phyloP scores from a whole-genome alignment of 2,888 invertebrate genomes.

The Malachius bipustulatus region DNA sequence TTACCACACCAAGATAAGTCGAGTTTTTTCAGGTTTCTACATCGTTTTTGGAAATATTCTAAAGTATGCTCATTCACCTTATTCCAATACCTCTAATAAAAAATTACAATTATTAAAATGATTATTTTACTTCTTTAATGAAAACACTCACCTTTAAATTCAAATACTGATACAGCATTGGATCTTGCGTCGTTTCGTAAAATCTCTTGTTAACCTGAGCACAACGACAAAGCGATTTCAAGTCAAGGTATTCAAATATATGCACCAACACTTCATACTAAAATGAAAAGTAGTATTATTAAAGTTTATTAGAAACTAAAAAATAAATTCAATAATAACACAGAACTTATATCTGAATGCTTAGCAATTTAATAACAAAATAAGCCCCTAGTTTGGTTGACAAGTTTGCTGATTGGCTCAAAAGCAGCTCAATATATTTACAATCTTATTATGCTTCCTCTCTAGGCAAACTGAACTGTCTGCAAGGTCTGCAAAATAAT shows the following conservation, averaged over 20 bases:
- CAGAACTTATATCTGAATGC: too few species aligned
- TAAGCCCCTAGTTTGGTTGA: too few species aligned
- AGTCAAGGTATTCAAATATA: constrained; percentile 69
- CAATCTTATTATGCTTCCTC: too few species aligned
- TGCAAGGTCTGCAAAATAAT: too few species aligned
- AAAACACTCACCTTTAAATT: constrained; percentile 50
- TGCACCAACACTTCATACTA: constrained; percentile 75
- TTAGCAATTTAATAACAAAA: too few species aligned
- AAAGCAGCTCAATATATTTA: too few species aligned
- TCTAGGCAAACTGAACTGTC: too few species aligned
- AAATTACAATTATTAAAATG: constrained; percentile 11
- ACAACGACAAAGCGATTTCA: constrained; percentile 63
- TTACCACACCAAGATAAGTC: constrained; percentile 88
- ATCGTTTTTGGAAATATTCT: constrained; percentile 42
- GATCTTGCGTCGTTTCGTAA: constrained; percentile 59
- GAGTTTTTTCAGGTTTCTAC: constrained; percentile 60
- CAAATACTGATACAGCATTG: constrained; percentile 63
- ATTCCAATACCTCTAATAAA: constrained; percentile 58
- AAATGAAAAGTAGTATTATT: too few species aligned
- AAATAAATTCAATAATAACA: too few species aligned
- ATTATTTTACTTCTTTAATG: not conserved
- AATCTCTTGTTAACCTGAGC: constrained; percentile 65
- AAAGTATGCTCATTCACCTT: constrained; percentile 52
- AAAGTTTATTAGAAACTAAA: too few species aligned
- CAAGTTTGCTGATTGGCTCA: too few species aligned